A percentile compares a stretch with the other conserved stretches of the same genome.
Conservation (phyloP, 2,797 vertebrate species). For the Liasis olivaceus region DNA sequence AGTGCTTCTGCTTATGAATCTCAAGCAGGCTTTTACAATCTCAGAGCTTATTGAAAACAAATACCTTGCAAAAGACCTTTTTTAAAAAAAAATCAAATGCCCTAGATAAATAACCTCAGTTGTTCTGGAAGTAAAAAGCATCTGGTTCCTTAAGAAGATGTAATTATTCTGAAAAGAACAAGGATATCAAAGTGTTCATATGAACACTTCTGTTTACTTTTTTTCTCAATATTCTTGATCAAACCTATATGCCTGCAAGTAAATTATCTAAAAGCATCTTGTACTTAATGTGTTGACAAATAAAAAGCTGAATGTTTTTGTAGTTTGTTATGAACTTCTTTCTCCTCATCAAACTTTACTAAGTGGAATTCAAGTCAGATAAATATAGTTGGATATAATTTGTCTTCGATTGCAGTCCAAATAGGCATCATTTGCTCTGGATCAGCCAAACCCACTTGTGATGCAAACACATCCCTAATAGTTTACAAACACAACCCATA, state of each 20-base stretch:
- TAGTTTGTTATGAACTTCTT: neutral
- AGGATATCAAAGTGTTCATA: neutral
- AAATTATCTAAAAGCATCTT: neutral
- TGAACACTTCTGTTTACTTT: neutral
- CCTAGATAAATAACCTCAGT: constrained; percentile 14
- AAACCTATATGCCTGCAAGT: neutral
- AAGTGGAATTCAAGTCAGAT: neutral
- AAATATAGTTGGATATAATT: neutral
- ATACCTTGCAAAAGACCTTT: neutral
- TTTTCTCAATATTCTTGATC: neutral
- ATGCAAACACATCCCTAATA: neutral
- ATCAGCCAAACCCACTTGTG: too few relatives aligned
- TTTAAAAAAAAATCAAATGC: constrained; percentile 17
- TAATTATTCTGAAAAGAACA: neutral
- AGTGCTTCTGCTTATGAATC: neutral
- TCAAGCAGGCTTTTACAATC: neutral
- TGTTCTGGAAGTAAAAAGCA: neutral
- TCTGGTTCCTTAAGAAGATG: neutral
- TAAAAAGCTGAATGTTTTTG: neutral
- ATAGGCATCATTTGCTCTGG: neutral
- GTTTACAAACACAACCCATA: neutral
- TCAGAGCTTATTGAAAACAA: neutral
- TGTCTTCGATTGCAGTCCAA: neutral
- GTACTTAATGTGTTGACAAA: neutral
- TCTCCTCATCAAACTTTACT: neutral